These are phyloP conservation scores for Shargacucullia verbasci DNA, from an alignment of 2,888 invertebrate species.

Conservation along the genomic window DNA sequence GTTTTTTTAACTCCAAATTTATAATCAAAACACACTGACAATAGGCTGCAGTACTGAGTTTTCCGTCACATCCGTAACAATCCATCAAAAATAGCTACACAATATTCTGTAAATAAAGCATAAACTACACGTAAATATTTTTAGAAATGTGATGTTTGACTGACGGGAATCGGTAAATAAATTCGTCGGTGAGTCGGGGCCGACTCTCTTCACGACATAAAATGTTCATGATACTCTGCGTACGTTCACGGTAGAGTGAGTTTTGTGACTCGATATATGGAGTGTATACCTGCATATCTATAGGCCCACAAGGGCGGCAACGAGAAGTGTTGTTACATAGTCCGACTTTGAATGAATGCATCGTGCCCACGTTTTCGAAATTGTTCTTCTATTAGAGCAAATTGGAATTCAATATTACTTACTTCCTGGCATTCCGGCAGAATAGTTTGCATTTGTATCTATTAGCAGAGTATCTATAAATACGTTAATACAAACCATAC, in stretches of 20 bases:
- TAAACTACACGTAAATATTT: constrained; percentile 17
- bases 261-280: constrained; percentile 55
- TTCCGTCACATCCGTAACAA: constrained; percentile 4
- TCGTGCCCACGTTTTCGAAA: constrained; percentile 14
- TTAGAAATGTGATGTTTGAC: constrained; percentile 20
- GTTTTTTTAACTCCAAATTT: background rate
- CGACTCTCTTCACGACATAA: constrained; percentile 3
- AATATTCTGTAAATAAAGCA: constrained; percentile 17
- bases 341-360: constrained; percentile 24
- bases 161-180: constrained; percentile 23
- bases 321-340: constrained; percentile 9
- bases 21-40: constrained; percentile 3
- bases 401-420: too few species aligned
- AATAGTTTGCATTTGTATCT: too few species aligned
- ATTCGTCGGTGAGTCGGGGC: constrained; percentile 10
- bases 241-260: constrained; percentile 49
- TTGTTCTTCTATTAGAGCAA: background rate
- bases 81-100: background rate
- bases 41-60: background rate
- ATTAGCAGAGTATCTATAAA: too few species aligned
- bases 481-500: too few species aligned
- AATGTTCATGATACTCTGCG: constrained; percentile 22
- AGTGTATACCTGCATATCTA: constrained; percentile 7
- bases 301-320: constrained; percentile 2
- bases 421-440: too few species aligned